Conservation (phyloP, 2,113 vertebrate species). For the Solea solea region DNA sequence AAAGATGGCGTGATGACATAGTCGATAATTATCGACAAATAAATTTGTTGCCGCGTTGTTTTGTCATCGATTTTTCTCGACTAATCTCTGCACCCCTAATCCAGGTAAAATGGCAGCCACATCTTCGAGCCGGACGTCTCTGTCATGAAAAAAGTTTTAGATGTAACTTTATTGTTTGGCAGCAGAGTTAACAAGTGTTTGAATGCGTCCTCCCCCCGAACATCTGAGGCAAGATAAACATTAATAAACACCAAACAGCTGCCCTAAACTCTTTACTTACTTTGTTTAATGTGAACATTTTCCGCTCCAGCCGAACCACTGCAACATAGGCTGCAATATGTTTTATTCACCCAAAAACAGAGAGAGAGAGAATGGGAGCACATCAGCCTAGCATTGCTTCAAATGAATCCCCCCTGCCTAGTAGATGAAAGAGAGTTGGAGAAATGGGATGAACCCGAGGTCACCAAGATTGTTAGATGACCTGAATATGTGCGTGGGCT, state of each 20-base stretch:
- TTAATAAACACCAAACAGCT: not conserved
- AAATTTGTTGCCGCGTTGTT: not conserved
- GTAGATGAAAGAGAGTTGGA: slow-evolving; percentile 39
- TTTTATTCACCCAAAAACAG: not conserved
- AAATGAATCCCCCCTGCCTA: slow-evolving; percentile 28
- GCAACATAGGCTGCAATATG: not conserved
- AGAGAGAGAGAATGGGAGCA: slow-evolving; percentile 29
- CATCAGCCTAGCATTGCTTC: slow-evolving; percentile 15
- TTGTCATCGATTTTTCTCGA: not conserved
- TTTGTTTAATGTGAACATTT: slow-evolving; percentile 1
- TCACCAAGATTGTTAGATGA: slow-evolving; percentile 37
- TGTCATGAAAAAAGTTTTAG: not conserved
- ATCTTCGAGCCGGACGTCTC: not conserved
- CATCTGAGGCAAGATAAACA: not conserved
- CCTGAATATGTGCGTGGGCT: not conserved
- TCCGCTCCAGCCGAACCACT: not conserved
- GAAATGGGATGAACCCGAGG: slow-evolving; percentile 30
- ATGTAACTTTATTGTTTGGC: not conserved
- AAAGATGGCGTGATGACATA: no score
- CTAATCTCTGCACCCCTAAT: not conserved
- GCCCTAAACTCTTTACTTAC: not conserved
- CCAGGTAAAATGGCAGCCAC: slow-evolving; percentile 25
- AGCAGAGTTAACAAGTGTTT: slow-evolving; percentile 7
- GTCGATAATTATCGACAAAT: not conserved
- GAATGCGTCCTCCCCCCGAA: not conserved